Evolutionary conservation across 2,888 invertebrate species (phyloP).

Genomic region (Eurytoma californica): DNA sequence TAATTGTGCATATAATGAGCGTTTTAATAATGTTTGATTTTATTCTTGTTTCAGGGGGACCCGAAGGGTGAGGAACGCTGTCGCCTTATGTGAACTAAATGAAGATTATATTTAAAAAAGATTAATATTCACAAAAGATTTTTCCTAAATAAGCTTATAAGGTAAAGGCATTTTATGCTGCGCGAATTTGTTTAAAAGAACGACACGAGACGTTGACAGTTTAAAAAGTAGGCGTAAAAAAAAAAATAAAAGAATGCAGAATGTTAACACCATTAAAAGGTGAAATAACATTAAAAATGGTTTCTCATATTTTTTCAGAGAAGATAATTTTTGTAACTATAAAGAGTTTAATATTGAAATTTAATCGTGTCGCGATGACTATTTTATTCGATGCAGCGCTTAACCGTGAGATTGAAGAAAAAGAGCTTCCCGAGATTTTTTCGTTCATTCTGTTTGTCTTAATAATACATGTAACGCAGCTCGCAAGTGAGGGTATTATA

Average conservation of each 20-base stretch:
- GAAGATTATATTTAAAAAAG: conserved; percentile 45
- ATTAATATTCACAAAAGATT: conserved; percentile 48
- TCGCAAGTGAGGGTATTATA: conserved; percentile 53
- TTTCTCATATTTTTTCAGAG: conserved; percentile 32
- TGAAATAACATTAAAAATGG: conserved; percentile 11
- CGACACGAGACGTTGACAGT: conserved; percentile 28
- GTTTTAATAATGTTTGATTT: background rate
- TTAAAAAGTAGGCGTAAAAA: conserved; percentile 7
- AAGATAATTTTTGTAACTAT: conserved; percentile 21
- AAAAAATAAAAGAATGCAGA: conserved; percentile 1
- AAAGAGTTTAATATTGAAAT: conserved; percentile 35
- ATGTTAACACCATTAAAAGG: conserved; percentile 1
- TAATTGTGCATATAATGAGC: too few species aligned
- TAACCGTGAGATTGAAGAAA: conserved; percentile 8
- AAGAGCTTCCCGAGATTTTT: conserved; percentile 37
- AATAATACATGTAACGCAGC: conserved; percentile 37
- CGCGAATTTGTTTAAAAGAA: conserved; percentile 52
- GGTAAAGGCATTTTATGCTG: conserved; percentile 56
- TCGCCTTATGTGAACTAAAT: conserved; percentile 76
- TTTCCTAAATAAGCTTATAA: conserved; percentile 52
- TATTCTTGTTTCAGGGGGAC: conserved; percentile 72
- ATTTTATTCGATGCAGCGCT: conserved; percentile 43
- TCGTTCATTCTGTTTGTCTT: conserved; percentile 37
- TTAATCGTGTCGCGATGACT: conserved; percentile 20
- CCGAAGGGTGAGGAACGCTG: conserved; percentile 78